Evolutionary conservation across 2,888 invertebrate genomes (phyloP).

Genomic region (Mimachlamys varia): DNA sequence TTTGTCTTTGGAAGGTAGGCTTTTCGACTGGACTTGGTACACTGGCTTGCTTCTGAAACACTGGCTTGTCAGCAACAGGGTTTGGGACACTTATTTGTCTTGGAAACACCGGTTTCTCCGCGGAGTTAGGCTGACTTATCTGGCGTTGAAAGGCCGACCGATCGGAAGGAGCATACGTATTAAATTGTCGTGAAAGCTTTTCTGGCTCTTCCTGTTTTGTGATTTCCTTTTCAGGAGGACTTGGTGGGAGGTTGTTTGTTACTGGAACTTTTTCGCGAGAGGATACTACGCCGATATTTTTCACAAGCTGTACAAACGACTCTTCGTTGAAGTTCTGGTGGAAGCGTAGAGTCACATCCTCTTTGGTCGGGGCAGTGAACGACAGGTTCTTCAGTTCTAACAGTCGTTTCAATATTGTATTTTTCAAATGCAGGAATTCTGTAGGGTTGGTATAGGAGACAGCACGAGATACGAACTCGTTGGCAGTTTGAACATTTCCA

Average conservation of each 20-base stretch:
- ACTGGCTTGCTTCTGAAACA: background rate
- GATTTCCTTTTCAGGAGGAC: conserved; percentile 1
- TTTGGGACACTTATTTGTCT: background rate
- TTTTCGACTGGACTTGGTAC: background rate
- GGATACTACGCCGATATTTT: conserved; percentile 54
- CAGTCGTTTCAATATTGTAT: conserved; percentile 56
- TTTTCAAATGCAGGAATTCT: conserved; percentile 61
- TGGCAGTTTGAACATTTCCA: conserved; percentile 59
- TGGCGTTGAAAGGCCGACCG: background rate
- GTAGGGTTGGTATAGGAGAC: conserved; percentile 63
- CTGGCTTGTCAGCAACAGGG: background rate
- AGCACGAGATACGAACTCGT: conserved; percentile 63
- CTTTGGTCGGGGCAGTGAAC: conserved; percentile 46
- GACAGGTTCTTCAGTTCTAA: conserved; percentile 52
- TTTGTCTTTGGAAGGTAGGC: background rate
- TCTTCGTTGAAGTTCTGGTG: conserved; percentile 53
- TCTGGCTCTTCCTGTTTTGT: conserved; percentile 13
- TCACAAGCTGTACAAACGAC: conserved; percentile 56
- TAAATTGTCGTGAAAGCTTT: background rate
- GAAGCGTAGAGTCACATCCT: conserved; percentile 56
- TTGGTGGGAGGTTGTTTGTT: background rate
- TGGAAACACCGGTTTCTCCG: background rate
- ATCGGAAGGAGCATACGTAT: background rate
- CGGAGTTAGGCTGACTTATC: background rate
- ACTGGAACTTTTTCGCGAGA: conserved; percentile 39